phyloP scores from a whole-genome alignment of 2,888 invertebrate species.

The Timandra comae region DNA sequence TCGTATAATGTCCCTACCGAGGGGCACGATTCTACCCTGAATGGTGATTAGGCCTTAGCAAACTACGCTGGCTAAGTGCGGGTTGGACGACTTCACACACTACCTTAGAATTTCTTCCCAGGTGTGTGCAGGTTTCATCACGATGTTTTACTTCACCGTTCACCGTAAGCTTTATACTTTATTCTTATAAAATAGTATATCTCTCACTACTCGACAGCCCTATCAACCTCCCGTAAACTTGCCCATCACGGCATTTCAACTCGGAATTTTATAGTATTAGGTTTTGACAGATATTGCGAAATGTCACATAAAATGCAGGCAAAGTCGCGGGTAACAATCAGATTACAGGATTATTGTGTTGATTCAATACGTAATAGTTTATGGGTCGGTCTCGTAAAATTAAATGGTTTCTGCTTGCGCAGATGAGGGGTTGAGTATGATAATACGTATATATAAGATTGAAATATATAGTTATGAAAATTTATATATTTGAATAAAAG shows the following conservation, averaged over 20 bases:
- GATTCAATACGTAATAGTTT: conserved; percentile 38
- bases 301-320: conserved; percentile 60
- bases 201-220: conserved; percentile 16
- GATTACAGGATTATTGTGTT: conserved; percentile 42
- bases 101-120: no score
- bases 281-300: conserved; percentile 67
- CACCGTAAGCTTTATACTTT: no score
- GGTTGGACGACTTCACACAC: no score
- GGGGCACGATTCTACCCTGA: no score
- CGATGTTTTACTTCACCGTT: no score
- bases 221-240: conserved; percentile 19
- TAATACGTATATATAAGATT: no score
- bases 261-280: conserved; percentile 63
- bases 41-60: no score
- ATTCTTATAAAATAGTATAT: conserved; percentile 5
- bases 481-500: no score
- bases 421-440: neutral
- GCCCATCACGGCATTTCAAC: conserved; percentile 40
- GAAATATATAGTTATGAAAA: no score
- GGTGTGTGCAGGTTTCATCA: no score
- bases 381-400: conserved; percentile 7
- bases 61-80: no score
- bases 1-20: no score
- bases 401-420: conserved; percentile 1
- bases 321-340: conserved; percentile 33